Base-by-base conservation (phyloP, 2,113 vertebrate genomes). In the Puffinus mauretanicus region DNA sequence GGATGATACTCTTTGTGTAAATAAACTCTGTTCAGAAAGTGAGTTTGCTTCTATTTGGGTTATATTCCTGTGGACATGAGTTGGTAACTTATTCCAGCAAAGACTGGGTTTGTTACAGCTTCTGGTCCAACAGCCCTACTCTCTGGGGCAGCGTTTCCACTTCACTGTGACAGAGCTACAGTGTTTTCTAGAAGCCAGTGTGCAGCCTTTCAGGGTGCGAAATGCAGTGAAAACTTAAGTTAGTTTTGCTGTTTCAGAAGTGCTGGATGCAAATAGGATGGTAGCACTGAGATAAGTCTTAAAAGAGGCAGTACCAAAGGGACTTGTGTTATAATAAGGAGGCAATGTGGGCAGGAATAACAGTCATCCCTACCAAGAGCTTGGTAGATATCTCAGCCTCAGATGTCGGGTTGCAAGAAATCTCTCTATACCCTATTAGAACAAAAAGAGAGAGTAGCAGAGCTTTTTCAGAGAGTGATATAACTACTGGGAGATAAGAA, bases 21-120 rank as follows among this genome's bases (percentile, higher is more conserved):
- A 96, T 97, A 97, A 97, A 97, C 46, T 18, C 40, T 36, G 9
- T 91, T 80, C 42, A 58, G 51, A 85, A 93, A 89, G 27, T 7
- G 13, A 19, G 22, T 62, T 72, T 80, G 34, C 2, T 80, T 66
- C 34, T 66, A 0, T 62, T 87, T 91, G 55, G 49, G 9, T 72
- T 94, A 9, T 44, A 6, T 82, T 69, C 10, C 4, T 19, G 2
- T n/a, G 20, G 5, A 16, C 13, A 3, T 27, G 26, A 42, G 0
- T 46, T 80, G 30, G 21, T 82, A 47, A 12, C 17, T 82, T 64
- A 49, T 2, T n/a, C 25, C 6, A 49, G 16, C n/a, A 62, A 38
- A 57, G 30, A 19, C 51, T 14, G 12, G 7, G 1, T 51, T 60
- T 70, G 8, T 71, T 73, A 44, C 11, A 27, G 24, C 12, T 66